Conservation (phyloP, 2,888 invertebrate genomes). For the Amphipyra berbera region DNA sequence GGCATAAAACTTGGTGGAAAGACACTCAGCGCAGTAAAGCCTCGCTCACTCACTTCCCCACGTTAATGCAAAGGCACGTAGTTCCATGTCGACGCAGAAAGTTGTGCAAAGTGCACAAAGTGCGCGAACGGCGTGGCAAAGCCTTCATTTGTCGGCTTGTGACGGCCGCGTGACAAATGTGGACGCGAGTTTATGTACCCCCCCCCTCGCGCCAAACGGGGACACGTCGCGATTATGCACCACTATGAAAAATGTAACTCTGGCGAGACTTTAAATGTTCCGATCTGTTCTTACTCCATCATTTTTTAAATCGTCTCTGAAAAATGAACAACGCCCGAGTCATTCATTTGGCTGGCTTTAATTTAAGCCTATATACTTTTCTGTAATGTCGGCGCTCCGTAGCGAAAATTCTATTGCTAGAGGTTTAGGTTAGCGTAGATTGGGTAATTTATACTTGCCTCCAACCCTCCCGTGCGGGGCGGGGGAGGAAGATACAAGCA, state of each 20-base stretch:
- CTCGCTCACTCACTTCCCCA: conserved; percentile 81
- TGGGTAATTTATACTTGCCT: conserved; percentile 89
- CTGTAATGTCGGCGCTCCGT: conserved; percentile 80
- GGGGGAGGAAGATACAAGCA: conserved; percentile 76
- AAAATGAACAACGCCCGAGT: conserved; percentile 65
- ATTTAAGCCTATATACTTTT: conserved; percentile 85
- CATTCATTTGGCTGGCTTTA: conserved; percentile 77
- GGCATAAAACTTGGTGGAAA: conserved; percentile 83
- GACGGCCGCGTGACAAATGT: conserved; percentile 89
- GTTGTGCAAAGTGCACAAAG: conserved; percentile 89
- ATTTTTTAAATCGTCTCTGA: conserved; percentile 49
- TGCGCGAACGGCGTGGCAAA: conserved; percentile 86
- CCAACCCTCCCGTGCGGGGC: conserved; percentile 70
- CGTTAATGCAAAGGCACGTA: conserved; percentile 89
- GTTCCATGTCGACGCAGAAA: conserved; percentile 86
- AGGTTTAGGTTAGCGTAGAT: conserved; percentile 87
- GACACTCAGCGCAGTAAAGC: conserved; percentile 82
- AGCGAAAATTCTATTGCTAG: conserved; percentile 85
- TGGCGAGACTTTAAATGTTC: conserved; percentile 61
- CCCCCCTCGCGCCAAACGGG: conserved; percentile 65
- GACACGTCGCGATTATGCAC: conserved; percentile 79
- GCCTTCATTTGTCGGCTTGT: conserved; percentile 90
- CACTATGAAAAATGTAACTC: conserved; percentile 79
- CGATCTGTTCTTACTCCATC: conserved; percentile 48
- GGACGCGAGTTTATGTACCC: conserved; percentile 83